Base-by-base conservation (phyloP, 2,797 vertebrate genomes). In the Thalassophryne amazonica region DNA sequence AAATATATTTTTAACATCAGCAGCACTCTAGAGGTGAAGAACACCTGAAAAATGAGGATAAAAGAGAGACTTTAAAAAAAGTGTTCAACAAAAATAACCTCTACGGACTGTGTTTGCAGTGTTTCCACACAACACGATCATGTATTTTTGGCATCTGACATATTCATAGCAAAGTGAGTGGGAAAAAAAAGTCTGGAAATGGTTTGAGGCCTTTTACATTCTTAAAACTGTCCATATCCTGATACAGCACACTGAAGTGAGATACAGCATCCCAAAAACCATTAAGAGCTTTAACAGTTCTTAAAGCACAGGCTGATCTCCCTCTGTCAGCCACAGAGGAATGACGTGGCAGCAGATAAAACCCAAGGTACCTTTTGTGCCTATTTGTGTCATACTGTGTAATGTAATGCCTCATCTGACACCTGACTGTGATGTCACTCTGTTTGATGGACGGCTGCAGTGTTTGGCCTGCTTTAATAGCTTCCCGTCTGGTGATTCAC, bases 401-500 rank as follows among this genome's bases (percentile, higher is more conserved):
- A 21, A 40, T 10, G 19, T 28, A 16, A 9, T 4, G 32, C 22
- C 36, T 55, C 7, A 3, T 27, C 56, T 54, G 47, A 69, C 77
- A 79, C 64, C 55, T 60, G 69, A 54, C 53, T 50, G 43, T 70
- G 55, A 74, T 64, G 73, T 58, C 75, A 61, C 39, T 63, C 59
- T 39, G 11, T 53, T 13, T 78, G 85, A 89, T 38, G 78, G 85
- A 83, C 83, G 79, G 79, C 62, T 53, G 67, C 64, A 49, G 53
- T 50, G 61, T 79, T 61, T 29, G 30, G 49, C 29, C 60, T 16
- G 72, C 49, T 69, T 86, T 87, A 80, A 87, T 78, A 69, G 76
- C 73, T 75, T 84, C 76, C 81, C 70, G 70, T 69, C 67, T 73
- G 73, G 58, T 78, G 70, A 80, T 49, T 84, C 71, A 64, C 65